Base-by-base conservation (phyloP, 1,140 invertebrate species). In the Tetranychus cinnabarinus region DNA sequence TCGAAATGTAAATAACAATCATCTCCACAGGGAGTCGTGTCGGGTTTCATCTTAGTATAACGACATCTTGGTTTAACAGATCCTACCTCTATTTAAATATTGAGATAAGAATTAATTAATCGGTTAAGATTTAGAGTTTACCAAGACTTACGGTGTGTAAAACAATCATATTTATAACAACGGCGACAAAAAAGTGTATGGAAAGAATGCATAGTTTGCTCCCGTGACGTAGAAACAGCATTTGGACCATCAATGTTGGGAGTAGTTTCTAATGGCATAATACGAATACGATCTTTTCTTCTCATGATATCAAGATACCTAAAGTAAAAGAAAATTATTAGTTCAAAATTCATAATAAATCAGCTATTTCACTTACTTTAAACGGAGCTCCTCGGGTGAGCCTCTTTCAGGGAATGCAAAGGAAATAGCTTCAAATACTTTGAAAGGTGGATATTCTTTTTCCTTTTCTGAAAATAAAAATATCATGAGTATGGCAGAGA, bases 151-250 rank as follows among this genome's bases (percentile, higher is more conserved):
- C 86, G 83, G 75, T 97, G 92, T 56, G 95, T 74, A 70, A 93
- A 92, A 72, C 93, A 97, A 74, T 97, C 93, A 72, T 97, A 97
- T 80, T 95, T 96, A 72, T 91, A 97, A 74, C 92, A 97, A 12
- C 92, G 76, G 33, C 92, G 75, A 70, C 92, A 97, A 73, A 97
- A 97, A 0, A 97, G 76, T 0, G 90, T 91, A 69, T 93, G 88
- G 71, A 93, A 97, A 3, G 91, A 96, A 74, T 97, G 91, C 82
- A 97, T 85, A 3, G 88, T 90, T 73, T 95, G 86, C 69, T 95
- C 91, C 47, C 88, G 75, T 0, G 84, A 82, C 31, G 95, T 88
- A 60, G 85, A 88, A 72, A 89, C 85, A 0, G 90, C 90, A 67
- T 83, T 83, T 5, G 82, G 80, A 34, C 91, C 90, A 75, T 97